Base-by-base conservation (phyloP, 2,113 vertebrate genomes). In the Colaptes auratus region DNA sequence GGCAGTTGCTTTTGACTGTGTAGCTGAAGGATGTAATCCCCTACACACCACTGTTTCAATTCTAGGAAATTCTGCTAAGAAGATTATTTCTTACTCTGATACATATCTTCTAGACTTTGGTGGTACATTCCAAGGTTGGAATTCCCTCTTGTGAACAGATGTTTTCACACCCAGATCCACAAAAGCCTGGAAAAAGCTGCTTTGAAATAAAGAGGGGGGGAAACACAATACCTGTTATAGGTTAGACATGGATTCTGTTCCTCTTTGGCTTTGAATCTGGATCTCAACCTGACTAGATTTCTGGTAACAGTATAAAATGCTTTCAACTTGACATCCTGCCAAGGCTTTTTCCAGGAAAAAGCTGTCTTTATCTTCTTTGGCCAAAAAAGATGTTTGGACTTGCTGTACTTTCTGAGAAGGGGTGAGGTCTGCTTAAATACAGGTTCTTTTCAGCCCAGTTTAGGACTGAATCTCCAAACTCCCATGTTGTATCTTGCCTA, bases 381-480 rank as follows among this genome's bases (percentile, higher is more conserved):
- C 72, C 56, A 85, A 92, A 96, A 90, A 82, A 92, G 59, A 31
- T 88, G 94, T 97, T 95, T 93, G 66, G 70, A 73, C 95, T 95
- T 97, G 95, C 46, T 90, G 78, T 69, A 46, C 35, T 90, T 93
- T 95, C 95, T 92, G 76, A 93, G 90, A 94, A 91, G 55, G 88
- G 91, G 91, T 90, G 93, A 92, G 88, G 85, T 96, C 46, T 92
- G 65, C 69, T 74, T 63, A 46, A 74, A 35, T 69, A 53, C 9
- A 24, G 3, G 2, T 30, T 69, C 36, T 82, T 93, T 93, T 75
- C 76, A 88, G 50, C 36, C 58, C 28, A 53, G 0, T n/a, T 75
- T 90, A 56, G 48, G 74, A 44, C 77, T 55, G 77, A 81, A 85
- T 77, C 81, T 87, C 73, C 81, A 63, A 93, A 72, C 13, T 84